Conservation (phyloP, 2,113 vertebrate genomes). For the Calyptomena viridis region DNA sequence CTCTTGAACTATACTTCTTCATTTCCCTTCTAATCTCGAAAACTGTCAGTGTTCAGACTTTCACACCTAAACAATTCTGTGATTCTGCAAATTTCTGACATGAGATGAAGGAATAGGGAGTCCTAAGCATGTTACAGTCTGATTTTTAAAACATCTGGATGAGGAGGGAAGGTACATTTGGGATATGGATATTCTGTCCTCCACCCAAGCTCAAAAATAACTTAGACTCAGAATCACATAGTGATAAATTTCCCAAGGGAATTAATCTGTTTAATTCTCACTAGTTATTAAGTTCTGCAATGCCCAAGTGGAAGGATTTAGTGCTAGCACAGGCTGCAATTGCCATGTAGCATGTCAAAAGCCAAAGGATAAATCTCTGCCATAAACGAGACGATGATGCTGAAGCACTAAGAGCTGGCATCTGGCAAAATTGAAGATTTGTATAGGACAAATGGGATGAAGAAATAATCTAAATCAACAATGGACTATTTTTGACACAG, state of each 20-base stretch:
- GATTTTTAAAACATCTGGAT: neutral
- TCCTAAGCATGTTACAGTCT: neutral
- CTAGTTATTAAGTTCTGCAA: neutral
- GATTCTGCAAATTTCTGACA: neutral
- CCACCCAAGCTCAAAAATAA: neutral
- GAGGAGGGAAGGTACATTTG: neutral
- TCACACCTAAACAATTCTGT: neutral
- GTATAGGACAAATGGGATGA: neutral
- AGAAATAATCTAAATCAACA: neutral
- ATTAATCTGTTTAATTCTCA: neutral
- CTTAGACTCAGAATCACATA: neutral
- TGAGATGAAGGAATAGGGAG: neutral
- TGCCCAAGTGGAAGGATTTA: neutral
- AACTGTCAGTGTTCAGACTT: neutral
- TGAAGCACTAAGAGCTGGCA: neutral
- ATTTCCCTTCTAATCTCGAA: neutral
- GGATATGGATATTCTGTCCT: neutral
- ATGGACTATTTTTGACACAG: neutral
- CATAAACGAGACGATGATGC: neutral
- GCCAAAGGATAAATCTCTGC: neutral
- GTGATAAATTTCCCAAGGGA: neutral
- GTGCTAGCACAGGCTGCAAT: neutral
- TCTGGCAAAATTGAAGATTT: neutral
- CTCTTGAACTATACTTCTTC: neutral
- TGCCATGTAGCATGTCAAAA: neutral